These are phyloP conservation scores for Orgyia antiqua DNA, from an alignment of 2,888 invertebrate species.

Conservation along the genomic window DNA sequence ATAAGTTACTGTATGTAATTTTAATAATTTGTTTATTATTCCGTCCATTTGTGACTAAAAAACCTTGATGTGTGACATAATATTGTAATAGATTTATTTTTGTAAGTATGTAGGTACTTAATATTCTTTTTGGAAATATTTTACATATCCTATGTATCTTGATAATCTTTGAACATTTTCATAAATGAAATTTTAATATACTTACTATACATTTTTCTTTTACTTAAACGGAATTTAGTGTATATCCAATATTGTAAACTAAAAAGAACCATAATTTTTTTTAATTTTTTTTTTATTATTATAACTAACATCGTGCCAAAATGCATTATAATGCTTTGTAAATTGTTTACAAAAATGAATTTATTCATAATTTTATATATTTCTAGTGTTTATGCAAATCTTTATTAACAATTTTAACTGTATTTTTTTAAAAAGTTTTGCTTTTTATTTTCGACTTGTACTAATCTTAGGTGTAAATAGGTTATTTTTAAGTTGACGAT, in stretches of 20 bases:
- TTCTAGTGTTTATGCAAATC: constrained; percentile 6
- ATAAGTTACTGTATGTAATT: constrained; percentile 26
- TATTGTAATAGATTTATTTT: constrained; percentile 13
- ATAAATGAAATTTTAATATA: too few relatives aligned
- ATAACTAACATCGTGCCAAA: constrained; percentile 56
- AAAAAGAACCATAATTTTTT: not conserved
- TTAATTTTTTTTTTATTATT: constrained; percentile 1
- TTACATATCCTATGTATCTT: too few relatives aligned
- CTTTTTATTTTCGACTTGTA: constrained; percentile 13
- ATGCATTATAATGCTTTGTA: constrained; percentile 31
- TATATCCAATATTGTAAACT: too few relatives aligned
- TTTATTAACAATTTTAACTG: constrained; percentile 5
- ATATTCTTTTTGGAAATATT: too few relatives aligned
- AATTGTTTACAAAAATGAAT: constrained; percentile 1
- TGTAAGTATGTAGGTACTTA: too few relatives aligned
- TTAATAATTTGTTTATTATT: constrained; percentile 12
- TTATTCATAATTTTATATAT: constrained; percentile 12
- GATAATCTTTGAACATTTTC: too few relatives aligned
- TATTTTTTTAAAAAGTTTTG: constrained; percentile 7
- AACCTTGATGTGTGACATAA: constrained; percentile 41
- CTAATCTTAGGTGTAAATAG: constrained; percentile 32
- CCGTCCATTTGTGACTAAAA: constrained; percentile 37
- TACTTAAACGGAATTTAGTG: too few relatives aligned
- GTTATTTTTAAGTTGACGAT: constrained; percentile 29
- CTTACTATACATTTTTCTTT: too few relatives aligned